phyloP scores from a whole-genome alignment of 2,113 vertebrate genomes.

The Aspiorhynchus laticeps region DNA sequence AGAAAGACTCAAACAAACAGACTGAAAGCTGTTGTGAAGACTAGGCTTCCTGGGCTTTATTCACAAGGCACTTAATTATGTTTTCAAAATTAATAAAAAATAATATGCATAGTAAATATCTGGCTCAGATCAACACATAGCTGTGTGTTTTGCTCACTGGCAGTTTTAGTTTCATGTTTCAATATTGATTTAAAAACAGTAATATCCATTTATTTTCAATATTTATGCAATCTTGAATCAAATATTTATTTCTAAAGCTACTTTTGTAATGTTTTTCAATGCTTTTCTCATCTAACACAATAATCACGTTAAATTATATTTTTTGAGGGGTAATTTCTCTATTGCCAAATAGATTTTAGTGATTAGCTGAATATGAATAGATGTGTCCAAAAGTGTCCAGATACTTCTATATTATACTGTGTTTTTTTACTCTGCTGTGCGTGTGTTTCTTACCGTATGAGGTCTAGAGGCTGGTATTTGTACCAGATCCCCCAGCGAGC shows the following conservation, averaged over 20 bases:
- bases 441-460: slow-evolving; percentile 86
- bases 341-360: no score
- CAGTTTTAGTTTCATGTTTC: no score
- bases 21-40: neutral
- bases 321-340: no score
- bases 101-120: neutral
- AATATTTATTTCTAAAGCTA: neutral
- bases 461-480: slow-evolving; percentile 96
- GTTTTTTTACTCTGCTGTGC: no score
- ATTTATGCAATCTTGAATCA: neutral
- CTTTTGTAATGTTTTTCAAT: neutral
- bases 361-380: no score
- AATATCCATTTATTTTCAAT: no score
- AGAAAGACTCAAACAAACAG: slow-evolving; percentile 1
- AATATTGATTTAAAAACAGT: no score
- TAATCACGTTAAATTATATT: neutral
- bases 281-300: neutral
- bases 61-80: neutral
- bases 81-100: neutral
- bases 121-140: neutral
- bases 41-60: neutral
- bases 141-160: no score
- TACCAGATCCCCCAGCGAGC: slow-evolving; percentile 99
- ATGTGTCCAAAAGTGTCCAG: neutral
- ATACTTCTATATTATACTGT: neutral